phyloP scores from a whole-genome alignment of 2,888 invertebrate species.

The Melikaiella ostensackeni region DNA sequence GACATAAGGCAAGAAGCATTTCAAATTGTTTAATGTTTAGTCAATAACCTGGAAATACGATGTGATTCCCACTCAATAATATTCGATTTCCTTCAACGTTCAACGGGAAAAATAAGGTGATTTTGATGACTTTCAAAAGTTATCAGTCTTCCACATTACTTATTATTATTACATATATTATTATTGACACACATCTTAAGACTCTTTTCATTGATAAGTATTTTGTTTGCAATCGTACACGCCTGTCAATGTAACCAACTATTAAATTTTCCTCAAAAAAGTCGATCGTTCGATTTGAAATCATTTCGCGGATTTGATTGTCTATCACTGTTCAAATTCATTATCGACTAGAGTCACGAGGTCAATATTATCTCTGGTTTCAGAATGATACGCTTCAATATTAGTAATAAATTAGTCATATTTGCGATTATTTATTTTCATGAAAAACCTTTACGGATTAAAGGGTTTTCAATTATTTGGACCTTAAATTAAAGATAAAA shows the following conservation, averaged over 20 bases:
- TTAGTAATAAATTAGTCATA: too few species aligned
- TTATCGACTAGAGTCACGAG: neutral
- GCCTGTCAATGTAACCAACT: neutral
- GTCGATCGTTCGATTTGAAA: neutral
- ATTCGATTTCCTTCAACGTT: neutral
- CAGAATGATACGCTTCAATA: too few species aligned
- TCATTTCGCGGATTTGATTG: too few species aligned
- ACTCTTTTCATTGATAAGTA: neutral
- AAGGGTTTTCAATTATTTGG: too few species aligned
- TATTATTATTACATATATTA: neutral
- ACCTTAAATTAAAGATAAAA: too few species aligned
- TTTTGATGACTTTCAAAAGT: neutral
- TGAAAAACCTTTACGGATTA: too few species aligned
- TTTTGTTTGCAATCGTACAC: neutral
- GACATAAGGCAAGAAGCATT: too few species aligned
- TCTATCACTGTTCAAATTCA: slow-evolving; percentile 1
- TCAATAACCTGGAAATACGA: neutral
- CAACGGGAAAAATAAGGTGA: neutral
- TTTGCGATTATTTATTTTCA: too few species aligned
- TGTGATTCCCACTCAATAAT: neutral
- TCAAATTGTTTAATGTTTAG: neutral
- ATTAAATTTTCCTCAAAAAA: neutral
- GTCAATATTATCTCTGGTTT: neutral
- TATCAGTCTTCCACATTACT: neutral
- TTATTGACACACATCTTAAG: neutral